A percentile compares a stretch with the other conserved stretches of the same genome.
phyloP scores from a whole-genome alignment of 2,888 invertebrate species.

The Dendrolimus houi region DNA sequence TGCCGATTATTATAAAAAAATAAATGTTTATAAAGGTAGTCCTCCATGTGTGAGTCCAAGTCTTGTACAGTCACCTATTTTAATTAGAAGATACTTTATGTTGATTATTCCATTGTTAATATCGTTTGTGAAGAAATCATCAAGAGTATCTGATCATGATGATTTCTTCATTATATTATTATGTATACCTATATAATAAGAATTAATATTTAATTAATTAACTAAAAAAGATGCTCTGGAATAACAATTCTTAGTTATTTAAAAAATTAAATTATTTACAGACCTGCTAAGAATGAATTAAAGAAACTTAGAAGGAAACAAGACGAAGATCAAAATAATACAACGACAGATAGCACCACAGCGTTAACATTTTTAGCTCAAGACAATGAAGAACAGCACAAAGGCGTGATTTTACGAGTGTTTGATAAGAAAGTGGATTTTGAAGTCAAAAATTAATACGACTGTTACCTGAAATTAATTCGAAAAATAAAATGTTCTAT shows the following conservation, averaged over 20 bases:
- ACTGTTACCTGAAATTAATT: not conserved
- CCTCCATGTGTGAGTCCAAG: too few relatives aligned
- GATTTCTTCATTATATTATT: too few relatives aligned
- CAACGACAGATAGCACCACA: not conserved
- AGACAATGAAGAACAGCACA: constrained; percentile 24
- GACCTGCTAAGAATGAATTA: constrained; percentile 41
- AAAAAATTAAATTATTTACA: constrained; percentile 14
- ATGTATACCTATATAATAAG: too few relatives aligned
- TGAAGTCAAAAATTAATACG: constrained; percentile 3
- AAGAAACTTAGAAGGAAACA: constrained; percentile 22
- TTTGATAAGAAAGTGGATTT: constrained; percentile 10
- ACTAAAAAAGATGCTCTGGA: too few relatives aligned
- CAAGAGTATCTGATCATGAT: too few relatives aligned
- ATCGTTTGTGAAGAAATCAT: too few relatives aligned
- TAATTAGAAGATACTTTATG: too few relatives aligned
- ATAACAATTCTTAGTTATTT: not conserved
- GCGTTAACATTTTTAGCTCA: constrained; percentile 1
- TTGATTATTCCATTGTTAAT: too few relatives aligned
- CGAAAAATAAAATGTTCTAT: not conserved
- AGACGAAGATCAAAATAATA: constrained; percentile 12
- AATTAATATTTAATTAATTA: too few relatives aligned
- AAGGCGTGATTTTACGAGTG: constrained; percentile 26
- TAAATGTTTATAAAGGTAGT: too few relatives aligned
- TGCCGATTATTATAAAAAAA: too few relatives aligned
- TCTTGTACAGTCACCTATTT: too few relatives aligned